Percentiles rank a stretch among this genome's conserved stretches.
Evolutionary conservation across 53 echinoderm and acorn worm species (phyloP).

Genomic region (Hippasteria phrygiana): DNA sequence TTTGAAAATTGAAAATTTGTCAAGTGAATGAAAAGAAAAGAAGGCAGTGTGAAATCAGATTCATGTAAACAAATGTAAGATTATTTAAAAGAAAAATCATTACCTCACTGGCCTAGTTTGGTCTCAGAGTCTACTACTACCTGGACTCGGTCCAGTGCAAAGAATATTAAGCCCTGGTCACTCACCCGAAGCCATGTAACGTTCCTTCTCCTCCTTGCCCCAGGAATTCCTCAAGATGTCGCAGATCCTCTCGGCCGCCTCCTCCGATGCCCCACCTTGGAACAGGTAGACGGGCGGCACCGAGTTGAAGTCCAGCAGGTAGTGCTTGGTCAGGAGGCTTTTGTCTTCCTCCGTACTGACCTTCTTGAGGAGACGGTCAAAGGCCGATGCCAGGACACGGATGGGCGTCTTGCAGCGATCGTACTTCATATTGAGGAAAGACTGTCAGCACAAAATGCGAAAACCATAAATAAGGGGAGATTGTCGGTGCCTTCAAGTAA

Average conservation of each 20-base stretch:
- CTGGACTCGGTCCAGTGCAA: too few species aligned
- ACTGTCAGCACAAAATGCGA: conserved; percentile 51
- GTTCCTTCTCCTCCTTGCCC: conserved; percentile 94
- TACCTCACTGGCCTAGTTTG: too few species aligned
- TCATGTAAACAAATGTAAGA: too few species aligned
- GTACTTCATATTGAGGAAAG: conserved; percentile 96
- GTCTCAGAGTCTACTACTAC: too few species aligned
- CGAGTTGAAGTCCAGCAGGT: conserved; percentile 89
- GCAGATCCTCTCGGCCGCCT: conserved; percentile 83
- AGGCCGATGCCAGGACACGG: conserved; percentile 92
- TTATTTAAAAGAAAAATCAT: too few species aligned
- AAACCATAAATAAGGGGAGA: not conserved
- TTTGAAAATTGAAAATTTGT: too few species aligned
- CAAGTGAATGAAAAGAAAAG: too few species aligned
- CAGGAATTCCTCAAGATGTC: conserved; percentile 86
- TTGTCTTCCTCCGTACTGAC: conserved; percentile 72
- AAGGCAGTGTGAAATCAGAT: too few species aligned
- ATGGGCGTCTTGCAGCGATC: conserved; percentile 77
- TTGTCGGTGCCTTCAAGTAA: too few species aligned
- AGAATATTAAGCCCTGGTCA: too few species aligned
- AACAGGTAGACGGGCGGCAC: conserved; percentile 87
- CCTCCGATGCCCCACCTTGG: conserved; percentile 58
- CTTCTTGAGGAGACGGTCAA: conserved; percentile 89
- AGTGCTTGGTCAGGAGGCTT: conserved; percentile 77
- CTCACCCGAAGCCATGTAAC: conserved; percentile 92